These are phyloP conservation scores for Drosophila monieri DNA, from an alignment of 2,888 invertebrate genomes.

Conservation along the genomic window DNA sequence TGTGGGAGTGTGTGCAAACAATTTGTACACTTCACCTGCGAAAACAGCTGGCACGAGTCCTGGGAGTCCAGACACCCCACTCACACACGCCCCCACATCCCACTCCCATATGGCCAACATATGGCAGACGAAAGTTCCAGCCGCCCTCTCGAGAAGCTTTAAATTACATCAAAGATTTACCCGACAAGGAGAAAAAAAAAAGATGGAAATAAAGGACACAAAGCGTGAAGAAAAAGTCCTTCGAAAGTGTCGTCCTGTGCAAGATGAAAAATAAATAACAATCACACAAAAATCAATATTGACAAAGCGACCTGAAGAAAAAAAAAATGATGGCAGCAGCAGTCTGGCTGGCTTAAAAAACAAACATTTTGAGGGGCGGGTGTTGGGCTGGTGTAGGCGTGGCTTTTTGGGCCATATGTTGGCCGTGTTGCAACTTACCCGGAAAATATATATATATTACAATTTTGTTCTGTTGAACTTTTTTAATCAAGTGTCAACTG, in stretches of 20 bases:
- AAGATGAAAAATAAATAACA: constrained; percentile 76
- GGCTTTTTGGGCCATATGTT: constrained; percentile 57
- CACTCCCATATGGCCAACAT: constrained; percentile 38
- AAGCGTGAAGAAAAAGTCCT: constrained; percentile 29
- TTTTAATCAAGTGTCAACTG: constrained; percentile 65
- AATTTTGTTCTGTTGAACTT: constrained; percentile 47
- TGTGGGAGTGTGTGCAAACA: constrained; percentile 31
- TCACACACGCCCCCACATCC: constrained; percentile 5
- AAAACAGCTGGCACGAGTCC: constrained; percentile 37
- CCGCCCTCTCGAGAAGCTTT: constrained; percentile 27
- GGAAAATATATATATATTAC: constrained; percentile 12
- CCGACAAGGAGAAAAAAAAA: constrained; percentile 2
- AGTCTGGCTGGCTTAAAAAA: constrained; percentile 6
- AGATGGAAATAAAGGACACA: constrained; percentile 4
- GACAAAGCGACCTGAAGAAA: constrained; percentile 45
- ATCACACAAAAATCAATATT: constrained; percentile 75
- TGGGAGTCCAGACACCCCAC: constrained; percentile 1
- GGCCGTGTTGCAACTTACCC: constrained; percentile 37
- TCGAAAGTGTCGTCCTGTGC: constrained; percentile 46
- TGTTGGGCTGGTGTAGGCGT: constrained; percentile 25
- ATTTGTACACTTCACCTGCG: constrained; percentile 43
- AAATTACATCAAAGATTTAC: constrained; percentile 49
- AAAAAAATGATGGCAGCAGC: constrained; percentile 15
- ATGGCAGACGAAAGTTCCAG: constrained; percentile 29
- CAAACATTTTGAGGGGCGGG: constrained; percentile 13